Percentiles rank a stretch among this genome's conserved stretches.
phyloP scores from a whole-genome alignment of 2,113 vertebrate genomes.

The Felis catus region F.catus_Fca126_mat1.0 CM031412.1:235571001-235571500 shows the following conservation, averaged over 20 bases:
- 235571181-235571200: neutral
- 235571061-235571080: neutral
- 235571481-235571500: neutral
- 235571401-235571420: too few relatives aligned
- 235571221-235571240: too few relatives aligned
- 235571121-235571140: neutral
- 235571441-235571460: neutral
- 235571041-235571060: neutral
- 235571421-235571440: too few relatives aligned
- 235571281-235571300: too few relatives aligned
- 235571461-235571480: neutral
- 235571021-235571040: neutral
- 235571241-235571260: too few relatives aligned
- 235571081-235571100: neutral
- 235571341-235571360: too few relatives aligned
- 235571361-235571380: too few relatives aligned
- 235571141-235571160: neutral
- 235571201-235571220: too few relatives aligned
- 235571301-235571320: too few relatives aligned
- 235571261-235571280: too few relatives aligned
- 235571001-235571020: neutral
- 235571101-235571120: neutral
- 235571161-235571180: neutral
- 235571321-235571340: too few relatives aligned
- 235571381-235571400: too few relatives aligned